Evolutionary conservation across 1,140 invertebrate genomes (phyloP).

Genomic region (Neodiprion virginianus): DNA sequence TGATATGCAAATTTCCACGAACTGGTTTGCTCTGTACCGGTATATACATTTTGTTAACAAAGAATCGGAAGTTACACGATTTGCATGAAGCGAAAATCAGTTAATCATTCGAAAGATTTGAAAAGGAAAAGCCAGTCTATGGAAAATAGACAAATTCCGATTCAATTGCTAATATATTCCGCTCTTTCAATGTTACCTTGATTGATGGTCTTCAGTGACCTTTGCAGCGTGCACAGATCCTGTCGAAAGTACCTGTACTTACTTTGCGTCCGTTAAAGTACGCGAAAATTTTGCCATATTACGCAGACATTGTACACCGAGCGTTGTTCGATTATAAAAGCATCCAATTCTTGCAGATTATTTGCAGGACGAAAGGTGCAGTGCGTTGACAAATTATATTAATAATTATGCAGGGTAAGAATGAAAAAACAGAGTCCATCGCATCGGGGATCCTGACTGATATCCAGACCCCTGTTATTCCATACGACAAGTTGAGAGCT

Average conservation of each 20-base stretch:
- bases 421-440: background rate
- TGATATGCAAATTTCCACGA: too few relatives aligned
- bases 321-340: background rate
- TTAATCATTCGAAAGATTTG: background rate
- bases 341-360: background rate
- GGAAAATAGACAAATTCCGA: background rate
- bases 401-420: background rate
- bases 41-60: background rate
- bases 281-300: too few relatives aligned
- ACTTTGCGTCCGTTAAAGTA: too few relatives aligned
- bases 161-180: constrained; percentile 5
- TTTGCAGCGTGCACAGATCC: background rate
- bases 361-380: too few relatives aligned
- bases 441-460: background rate
- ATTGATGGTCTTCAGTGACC: background rate
- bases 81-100: background rate
- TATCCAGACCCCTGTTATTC: background rate
- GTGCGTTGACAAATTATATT: background rate
- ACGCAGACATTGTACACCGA: too few relatives aligned
- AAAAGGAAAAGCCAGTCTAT: background rate
- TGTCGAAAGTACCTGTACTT: too few relatives aligned
- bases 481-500: background rate
- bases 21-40: too few relatives aligned
- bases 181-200: background rate
- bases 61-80: background rate